Evolutionary conservation across 2,113 vertebrate species (phyloP).

Genomic region (Sardina pilchardus): DNA sequence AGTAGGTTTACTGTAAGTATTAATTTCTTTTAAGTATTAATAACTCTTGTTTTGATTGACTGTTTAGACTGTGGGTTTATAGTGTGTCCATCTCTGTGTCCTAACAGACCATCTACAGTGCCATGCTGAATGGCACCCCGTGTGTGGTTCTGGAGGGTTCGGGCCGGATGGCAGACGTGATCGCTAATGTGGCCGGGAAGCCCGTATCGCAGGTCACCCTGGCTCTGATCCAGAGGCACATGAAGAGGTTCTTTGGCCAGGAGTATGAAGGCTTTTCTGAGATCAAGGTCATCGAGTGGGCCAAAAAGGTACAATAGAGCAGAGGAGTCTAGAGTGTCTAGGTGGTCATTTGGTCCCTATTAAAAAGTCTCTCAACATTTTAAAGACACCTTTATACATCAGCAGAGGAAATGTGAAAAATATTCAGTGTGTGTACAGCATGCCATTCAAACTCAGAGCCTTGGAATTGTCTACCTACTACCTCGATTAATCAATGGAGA

Average conservation of each 20-base stretch:
- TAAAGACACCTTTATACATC: too few relatives aligned
- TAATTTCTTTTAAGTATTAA: too few relatives aligned
- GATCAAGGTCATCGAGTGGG: slow-evolving; percentile 80
- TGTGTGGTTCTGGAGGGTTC: slow-evolving; percentile 93
- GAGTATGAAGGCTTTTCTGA: slow-evolving; percentile 78
- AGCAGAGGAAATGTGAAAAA: too few relatives aligned
- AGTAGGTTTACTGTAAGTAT: too few relatives aligned
- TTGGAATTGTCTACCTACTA: too few relatives aligned
- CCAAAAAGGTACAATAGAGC: slow-evolving; percentile 82
- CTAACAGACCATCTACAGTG: slow-evolving; percentile 86
- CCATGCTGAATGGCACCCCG: slow-evolving; percentile 84
- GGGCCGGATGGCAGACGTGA: slow-evolving; percentile 89
- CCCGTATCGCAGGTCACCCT: slow-evolving; percentile 77
- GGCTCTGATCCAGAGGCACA: slow-evolving; percentile 74
- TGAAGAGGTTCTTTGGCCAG: slow-evolving; percentile 76
- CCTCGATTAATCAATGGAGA: too few relatives aligned
- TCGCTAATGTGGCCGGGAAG: slow-evolving; percentile 80
- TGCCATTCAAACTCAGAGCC: too few relatives aligned
- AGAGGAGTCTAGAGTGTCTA: neutral
- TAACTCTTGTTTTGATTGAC: neutral
- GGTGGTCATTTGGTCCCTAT: too few relatives aligned
- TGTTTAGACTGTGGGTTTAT: neutral
- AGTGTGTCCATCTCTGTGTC: neutral
- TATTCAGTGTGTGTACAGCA: too few relatives aligned
- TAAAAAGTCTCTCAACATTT: too few relatives aligned